These are phyloP conservation scores for Arrhopalites spinosus DNA, from an alignment of 2,888 invertebrate genomes.

Conservation along the genomic window DNA sequence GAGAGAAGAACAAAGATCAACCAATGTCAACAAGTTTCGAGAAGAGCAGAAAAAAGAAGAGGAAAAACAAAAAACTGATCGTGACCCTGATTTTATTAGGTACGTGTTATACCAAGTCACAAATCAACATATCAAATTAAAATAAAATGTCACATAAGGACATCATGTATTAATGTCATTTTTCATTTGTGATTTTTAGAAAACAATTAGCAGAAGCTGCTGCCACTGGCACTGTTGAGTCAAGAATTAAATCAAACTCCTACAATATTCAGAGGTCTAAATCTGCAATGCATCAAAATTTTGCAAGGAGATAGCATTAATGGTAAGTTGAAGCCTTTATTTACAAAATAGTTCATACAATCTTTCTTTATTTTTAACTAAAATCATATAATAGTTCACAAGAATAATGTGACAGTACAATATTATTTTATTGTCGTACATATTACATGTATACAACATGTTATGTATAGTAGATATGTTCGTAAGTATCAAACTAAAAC, in stretches of 20 bases:
- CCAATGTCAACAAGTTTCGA: constrained; percentile 60
- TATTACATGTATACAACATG: too few species aligned
- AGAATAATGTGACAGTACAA: neutral
- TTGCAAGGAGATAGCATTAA: constrained; percentile 69
- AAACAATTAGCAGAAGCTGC: constrained; percentile 71
- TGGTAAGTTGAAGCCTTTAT: neutral
- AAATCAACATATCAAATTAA: too few species aligned
- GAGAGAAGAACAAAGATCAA: constrained; percentile 60
- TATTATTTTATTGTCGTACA: constrained; percentile 2
- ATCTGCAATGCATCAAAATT: constrained; percentile 80
- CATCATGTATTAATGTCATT: too few species aligned
- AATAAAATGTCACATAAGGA: too few species aligned
- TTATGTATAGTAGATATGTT: too few species aligned
- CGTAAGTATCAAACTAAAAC: too few species aligned
- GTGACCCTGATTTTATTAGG: constrained; percentile 58
- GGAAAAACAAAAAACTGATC: constrained; percentile 53
- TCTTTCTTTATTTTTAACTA: too few species aligned
- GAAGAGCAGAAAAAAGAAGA: constrained; percentile 60
- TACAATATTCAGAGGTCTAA: constrained; percentile 86
- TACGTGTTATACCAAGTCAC: constrained; percentile 44
- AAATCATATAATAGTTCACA: too few species aligned
- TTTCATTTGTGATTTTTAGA: constrained; percentile 58
- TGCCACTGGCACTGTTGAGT: constrained; percentile 74
- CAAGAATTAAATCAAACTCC: constrained; percentile 82
- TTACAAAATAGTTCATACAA: neutral